Evolutionary conservation across 2,888 invertebrate species (phyloP), one percentile per base, ranked within the genome.

Genomic region (Rhagophthalmus giganteus): DNA sequence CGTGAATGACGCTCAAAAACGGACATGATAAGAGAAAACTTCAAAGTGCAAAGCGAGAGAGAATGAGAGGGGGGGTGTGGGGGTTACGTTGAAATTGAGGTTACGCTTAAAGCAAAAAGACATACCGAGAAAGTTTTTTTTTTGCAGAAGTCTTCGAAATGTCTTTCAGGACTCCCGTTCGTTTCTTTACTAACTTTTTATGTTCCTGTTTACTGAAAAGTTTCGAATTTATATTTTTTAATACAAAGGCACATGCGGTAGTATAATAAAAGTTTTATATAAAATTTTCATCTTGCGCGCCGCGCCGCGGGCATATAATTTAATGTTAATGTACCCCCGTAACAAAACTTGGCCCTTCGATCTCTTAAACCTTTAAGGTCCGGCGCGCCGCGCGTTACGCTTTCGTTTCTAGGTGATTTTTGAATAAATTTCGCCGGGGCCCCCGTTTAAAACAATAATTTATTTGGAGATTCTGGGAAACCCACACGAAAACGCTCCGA

Each of bases 171-270:
- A 50, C 54, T 58, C 47, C 11, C 24, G 8, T 9, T 11, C 57
- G 57, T 57, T 54, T 55, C 57, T 55, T 54, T 42, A 50, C 51
- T 54, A 58, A 59, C 49, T 64, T 65, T 59, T 66, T 66, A 66
- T 64, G 61, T 66, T 66, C 64, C 64, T 66, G 66, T 66, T 66
- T 66, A 63, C 62, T 57, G 50, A 40, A 59, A 61, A 61, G 44
- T 58, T 50, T 25, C 28, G 35, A 46, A 47, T 51, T 45, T 45
- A 51, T 44, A 38, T 38, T 46, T 44, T 44, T 45, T 11, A 33
- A 33, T 28, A 27, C 16, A 39, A 39, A 39, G 30, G n/a, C 16
- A 16, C 20, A 39, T 30, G 39, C 26, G n/a, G n/a, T n/a, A 39
- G 27, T 39, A 39, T 20, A 37, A 37, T 37, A 37, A 37, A 37